phyloP scores from a whole-genome alignment of 2,888 invertebrate species.

The Hetaerina titia region DNA sequence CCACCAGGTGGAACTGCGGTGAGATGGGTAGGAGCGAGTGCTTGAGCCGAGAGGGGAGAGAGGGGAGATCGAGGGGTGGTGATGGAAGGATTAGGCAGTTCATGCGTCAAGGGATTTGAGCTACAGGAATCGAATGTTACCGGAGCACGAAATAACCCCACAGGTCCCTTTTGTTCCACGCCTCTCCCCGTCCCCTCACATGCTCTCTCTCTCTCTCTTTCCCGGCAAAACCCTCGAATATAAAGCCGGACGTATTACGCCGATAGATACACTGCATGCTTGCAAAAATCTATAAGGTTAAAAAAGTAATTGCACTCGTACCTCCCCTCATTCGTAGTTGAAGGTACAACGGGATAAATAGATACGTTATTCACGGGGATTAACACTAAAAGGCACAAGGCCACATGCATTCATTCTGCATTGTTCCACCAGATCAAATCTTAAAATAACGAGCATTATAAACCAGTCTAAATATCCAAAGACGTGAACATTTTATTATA shows the following conservation, averaged over 20 bases:
- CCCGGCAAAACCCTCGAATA: background rate
- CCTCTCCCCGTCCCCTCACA: background rate
- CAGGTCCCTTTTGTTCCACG: conserved; percentile 47
- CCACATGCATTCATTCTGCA: background rate
- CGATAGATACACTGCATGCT: background rate
- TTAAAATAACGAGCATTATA: too few relatives aligned
- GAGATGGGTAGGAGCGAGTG: background rate
- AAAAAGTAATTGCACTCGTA: background rate
- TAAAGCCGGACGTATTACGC: background rate
- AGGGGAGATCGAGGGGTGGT: background rate
- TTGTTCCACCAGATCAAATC: too few relatives aligned
- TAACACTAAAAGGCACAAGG: background rate
- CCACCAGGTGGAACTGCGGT: conserved; percentile 29
- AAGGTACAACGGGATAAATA: background rate
- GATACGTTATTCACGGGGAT: background rate
- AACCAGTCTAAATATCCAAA: too few relatives aligned
- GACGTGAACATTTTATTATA: too few relatives aligned
- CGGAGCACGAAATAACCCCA: conserved; percentile 63
- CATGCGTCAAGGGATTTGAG: conserved; percentile 67
- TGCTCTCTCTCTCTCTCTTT: background rate
- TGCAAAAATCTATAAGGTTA: background rate
- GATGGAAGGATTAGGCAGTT: conserved; percentile 62
- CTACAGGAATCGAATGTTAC: conserved; percentile 62
- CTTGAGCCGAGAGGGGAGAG: background rate
- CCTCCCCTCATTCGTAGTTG: background rate